Base-by-base conservation (phyloP, 2,888 invertebrate species). In the Temnothorax rugatulus region DNA sequence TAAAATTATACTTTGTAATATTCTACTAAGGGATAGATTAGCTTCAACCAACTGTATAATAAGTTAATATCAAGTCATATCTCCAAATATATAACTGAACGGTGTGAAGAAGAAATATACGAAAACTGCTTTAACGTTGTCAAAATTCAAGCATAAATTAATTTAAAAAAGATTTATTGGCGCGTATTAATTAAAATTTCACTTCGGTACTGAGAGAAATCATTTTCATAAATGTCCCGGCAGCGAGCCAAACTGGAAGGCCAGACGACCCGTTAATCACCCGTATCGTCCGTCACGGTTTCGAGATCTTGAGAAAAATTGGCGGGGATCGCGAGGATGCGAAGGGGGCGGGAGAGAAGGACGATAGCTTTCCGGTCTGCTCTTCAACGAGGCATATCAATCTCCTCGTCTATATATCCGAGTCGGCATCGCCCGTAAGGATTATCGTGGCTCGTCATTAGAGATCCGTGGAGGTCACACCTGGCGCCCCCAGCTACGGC, bases 371-470 rank as follows among this genome's bases (percentile, higher is more conserved):
- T 73, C 59, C 82, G 84, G 87, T 73, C 86, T 85, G 89, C 87
- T 89, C 89, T 90, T 90, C 91, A 92, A 91, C 91, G 90, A 92
- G 90, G 89, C 89, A 89, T 91, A 93, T 93, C 92, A 92, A 93
- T 93, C 92, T 92, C 89, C 79, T 59, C 59, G 75, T 47, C 79
- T 69, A 63, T 84, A 88, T 91, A 92, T 92, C 91, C 89, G 86
- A 75, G 83, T 71, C 74, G 81, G 86, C 82, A 84, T 87, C 82
- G 85, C 68, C 85, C 75, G 81, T 66, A 63, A 50, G 89, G 87
- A 89, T 88, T 84, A 91, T 90, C 89, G 89, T 69, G 84, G 83
- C 81, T 84, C 89, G 90, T 90, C 91, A 89, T 91, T 90, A 90
- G 87, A 87, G 89, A 82, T 59, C 75, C 86, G 86, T 77, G 89